phyloP scores from a whole-genome alignment of 2,888 invertebrate genomes.

The Agrotis segetum region DNA sequence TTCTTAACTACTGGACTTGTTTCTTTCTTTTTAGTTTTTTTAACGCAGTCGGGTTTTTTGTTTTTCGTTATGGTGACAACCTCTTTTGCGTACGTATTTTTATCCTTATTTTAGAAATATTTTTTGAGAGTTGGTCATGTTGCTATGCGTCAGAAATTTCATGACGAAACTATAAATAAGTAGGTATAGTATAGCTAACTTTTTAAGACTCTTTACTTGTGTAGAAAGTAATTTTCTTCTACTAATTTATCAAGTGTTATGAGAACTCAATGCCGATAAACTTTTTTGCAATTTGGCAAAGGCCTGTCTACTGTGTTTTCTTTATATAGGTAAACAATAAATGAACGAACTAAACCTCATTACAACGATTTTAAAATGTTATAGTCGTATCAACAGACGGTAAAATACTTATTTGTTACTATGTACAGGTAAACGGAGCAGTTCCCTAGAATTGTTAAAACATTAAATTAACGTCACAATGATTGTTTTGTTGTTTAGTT shows the following conservation, averaged over 20 bases:
- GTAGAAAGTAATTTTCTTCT: no score
- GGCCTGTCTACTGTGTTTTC: not conserved
- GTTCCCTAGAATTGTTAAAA: constrained; percentile 10
- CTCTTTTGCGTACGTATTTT: constrained; percentile 6
- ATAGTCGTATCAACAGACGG: not conserved
- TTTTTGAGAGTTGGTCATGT: not conserved
- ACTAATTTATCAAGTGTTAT: no score
- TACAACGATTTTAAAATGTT: not conserved
- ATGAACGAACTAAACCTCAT: not conserved
- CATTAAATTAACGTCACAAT: constrained; percentile 7
- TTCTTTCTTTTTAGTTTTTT: no score
- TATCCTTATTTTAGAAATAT: not conserved
- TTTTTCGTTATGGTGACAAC: not conserved
- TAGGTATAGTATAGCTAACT: no score
- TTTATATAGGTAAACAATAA: not conserved
- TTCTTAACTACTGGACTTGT: no score
- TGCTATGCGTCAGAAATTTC: not conserved
- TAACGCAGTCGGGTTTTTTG: no score
- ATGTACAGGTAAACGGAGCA: not conserved
- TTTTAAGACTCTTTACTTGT: no score
- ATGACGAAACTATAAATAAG: no score
- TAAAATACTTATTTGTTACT: not conserved
- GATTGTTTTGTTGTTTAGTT: constrained; percentile 25
- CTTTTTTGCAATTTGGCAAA: not conserved
- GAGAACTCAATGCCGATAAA: not conserved